These are phyloP conservation scores for Ictidomys tridecemlineatus DNA, from an alignment of 2,113 vertebrate species.

Conservation along the genomic window DNA sequence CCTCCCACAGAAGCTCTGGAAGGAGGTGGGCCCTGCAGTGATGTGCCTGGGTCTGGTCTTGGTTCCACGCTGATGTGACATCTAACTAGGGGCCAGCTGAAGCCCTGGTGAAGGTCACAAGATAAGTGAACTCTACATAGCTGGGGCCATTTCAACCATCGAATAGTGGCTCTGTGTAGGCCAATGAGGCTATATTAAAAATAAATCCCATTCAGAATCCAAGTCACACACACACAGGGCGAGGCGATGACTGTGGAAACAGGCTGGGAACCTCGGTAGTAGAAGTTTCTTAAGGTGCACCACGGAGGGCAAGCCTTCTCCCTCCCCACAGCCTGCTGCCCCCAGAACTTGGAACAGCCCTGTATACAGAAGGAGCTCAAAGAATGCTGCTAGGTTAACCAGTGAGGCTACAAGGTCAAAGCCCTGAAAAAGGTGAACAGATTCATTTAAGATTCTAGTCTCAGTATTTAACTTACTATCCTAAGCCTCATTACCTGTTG, in stretches of 20 bases:
- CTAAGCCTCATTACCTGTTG: not conserved
- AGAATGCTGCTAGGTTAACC: not conserved
- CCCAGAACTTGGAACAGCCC: not conserved
- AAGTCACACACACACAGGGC: not conserved
- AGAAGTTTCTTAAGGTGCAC: too few species aligned
- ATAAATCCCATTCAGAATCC: not conserved
- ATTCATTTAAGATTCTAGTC: not conserved
- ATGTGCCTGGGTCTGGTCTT: not conserved
- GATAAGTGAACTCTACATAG: not conserved
- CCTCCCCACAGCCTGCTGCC: too few species aligned
- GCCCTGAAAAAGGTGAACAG: not conserved
- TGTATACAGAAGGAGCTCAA: not conserved
- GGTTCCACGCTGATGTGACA: not conserved
- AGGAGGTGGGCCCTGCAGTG: not conserved
- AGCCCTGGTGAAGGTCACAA: not conserved
- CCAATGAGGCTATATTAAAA: not conserved
- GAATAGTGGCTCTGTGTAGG: rapidly evolving
- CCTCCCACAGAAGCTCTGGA: rapidly evolving
- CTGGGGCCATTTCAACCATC: too few species aligned
- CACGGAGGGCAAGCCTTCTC: not conserved
- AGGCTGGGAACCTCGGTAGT: not conserved
- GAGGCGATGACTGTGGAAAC: rapidly evolving
- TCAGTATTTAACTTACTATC: conserved; percentile 37
- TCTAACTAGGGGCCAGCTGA: not conserved
- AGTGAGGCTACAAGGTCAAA: not conserved